Evolutionary conservation across 2,113 vertebrate species (phyloP).

Genomic region (Grammomys dolichurus): DNA sequence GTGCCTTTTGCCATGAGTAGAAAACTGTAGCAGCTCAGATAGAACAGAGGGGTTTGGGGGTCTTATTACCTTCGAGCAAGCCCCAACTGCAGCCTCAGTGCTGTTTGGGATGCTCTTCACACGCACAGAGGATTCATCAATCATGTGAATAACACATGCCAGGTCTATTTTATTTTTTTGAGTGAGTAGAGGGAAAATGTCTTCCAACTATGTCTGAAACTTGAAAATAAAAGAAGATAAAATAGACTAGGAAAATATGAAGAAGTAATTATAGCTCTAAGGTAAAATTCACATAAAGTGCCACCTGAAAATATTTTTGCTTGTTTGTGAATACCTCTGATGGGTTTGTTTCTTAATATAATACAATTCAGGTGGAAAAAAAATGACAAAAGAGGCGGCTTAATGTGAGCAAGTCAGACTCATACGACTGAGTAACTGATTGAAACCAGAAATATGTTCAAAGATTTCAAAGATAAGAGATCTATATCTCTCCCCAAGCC

Average conservation of each 20-base stretch:
- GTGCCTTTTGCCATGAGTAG: neutral
- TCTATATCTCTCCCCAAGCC: constrained; percentile 39
- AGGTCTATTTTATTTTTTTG: neutral
- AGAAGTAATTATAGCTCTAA: neutral
- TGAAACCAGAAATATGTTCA: constrained; percentile 37
- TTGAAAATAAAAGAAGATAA: neutral
- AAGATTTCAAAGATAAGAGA: constrained; percentile 12
- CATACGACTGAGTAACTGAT: constrained; percentile 37
- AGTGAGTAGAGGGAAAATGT: neutral
- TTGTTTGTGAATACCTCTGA: constrained; percentile 32
- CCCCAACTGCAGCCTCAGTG: neutral
- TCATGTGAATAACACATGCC: neutral
- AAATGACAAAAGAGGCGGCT: neutral
- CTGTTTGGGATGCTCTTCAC: neutral
- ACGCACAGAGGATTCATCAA: neutral
- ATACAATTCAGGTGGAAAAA: neutral
- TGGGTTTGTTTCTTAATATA: constrained; percentile 40
- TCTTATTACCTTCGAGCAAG: neutral
- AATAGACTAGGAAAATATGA: neutral
- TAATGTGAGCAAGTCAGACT: constrained; percentile 22
- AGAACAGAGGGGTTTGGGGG: neutral
- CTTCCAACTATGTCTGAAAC: constrained; percentile 16
- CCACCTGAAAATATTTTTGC: constrained; percentile 49
- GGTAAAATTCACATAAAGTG: neutral
- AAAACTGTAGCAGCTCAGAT: neutral